Conservation (phyloP, 2,113 vertebrate species). For the Otocyon megalotis region DNA sequence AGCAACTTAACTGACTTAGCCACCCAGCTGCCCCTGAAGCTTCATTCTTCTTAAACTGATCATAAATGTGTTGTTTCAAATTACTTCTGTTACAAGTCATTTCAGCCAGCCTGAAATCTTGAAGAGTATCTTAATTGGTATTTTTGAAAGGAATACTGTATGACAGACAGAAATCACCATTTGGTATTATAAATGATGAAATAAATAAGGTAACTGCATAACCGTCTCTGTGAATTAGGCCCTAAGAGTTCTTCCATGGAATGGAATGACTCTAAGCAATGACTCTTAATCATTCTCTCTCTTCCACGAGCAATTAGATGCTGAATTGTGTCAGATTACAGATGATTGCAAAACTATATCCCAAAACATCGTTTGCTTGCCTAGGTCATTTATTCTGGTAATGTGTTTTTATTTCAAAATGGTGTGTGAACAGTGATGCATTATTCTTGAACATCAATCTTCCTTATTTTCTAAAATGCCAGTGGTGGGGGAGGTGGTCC, state of each 20-base stretch:
- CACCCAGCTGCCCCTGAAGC: not conserved
- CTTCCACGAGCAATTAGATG: not conserved
- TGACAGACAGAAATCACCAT: not conserved
- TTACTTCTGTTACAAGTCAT: constrained; percentile 8
- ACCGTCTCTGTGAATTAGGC: not conserved
- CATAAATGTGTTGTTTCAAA: not conserved
- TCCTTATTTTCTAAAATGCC: constrained; percentile 40
- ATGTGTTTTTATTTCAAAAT: constrained; percentile 18
- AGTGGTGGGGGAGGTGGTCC: not conserved
- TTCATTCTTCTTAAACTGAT: not conserved
- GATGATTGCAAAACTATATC: not conserved
- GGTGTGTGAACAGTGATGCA: not conserved
- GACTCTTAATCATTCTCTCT: not conserved
- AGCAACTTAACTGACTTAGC: not conserved
- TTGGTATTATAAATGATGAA: constrained; percentile 26
- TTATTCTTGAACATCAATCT: not conserved
- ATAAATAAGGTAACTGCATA: not conserved
- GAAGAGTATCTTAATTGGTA: not conserved
- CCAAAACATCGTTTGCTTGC: not conserved
- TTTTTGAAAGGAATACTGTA: not conserved
- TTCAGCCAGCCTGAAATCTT: constrained; percentile 35
- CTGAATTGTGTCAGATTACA: not conserved
- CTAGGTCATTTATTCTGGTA: constrained; percentile 17
- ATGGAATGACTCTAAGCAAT: not conserved
- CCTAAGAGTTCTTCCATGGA: not conserved